phyloP scores from a whole-genome alignment of 37 sponge, comb jelly and placozoan genomes.

The Bolinopsis microptera region DNA sequence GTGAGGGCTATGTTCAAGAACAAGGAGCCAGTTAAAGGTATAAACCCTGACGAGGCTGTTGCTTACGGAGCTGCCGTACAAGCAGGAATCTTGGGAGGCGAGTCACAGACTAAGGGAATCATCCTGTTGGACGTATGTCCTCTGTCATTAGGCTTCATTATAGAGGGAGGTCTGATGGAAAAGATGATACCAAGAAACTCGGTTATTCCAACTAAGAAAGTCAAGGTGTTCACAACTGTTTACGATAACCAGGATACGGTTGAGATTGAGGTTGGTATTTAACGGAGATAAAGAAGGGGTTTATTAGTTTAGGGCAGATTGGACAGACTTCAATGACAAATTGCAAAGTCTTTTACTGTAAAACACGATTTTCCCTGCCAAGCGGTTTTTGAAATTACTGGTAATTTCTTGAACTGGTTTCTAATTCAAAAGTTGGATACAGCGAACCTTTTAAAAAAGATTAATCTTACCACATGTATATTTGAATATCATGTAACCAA shows the following conservation, averaged over 20 bases:
- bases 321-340: no score
- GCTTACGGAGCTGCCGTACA: slow-evolving; percentile 97
- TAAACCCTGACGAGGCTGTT: slow-evolving; percentile 96
- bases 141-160: slow-evolving; percentile 92
- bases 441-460: no score
- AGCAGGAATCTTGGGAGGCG: slow-evolving; percentile 91
- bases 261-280: slow-evolving; percentile 79
- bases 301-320: background rate
- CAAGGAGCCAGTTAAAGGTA: slow-evolving; percentile 80
- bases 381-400: no score
- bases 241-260: slow-evolving; percentile 95
- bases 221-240: slow-evolving; percentile 93
- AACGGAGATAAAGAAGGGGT: background rate
- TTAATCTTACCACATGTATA: no score
- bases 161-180: slow-evolving; percentile 98
- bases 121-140: slow-evolving; percentile 94
- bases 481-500: no score
- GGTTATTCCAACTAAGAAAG: slow-evolving; percentile 97
- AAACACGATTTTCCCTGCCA: no score
- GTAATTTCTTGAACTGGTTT: no score
- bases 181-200: slow-evolving; percentile 91
- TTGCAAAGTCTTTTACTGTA: no score
- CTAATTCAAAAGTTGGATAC: no score
- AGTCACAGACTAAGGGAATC: slow-evolving; percentile 72
- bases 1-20: background rate